Base-by-base conservation (phyloP, 2,888 invertebrate species). In the Drosophila heteroneura region DNA sequence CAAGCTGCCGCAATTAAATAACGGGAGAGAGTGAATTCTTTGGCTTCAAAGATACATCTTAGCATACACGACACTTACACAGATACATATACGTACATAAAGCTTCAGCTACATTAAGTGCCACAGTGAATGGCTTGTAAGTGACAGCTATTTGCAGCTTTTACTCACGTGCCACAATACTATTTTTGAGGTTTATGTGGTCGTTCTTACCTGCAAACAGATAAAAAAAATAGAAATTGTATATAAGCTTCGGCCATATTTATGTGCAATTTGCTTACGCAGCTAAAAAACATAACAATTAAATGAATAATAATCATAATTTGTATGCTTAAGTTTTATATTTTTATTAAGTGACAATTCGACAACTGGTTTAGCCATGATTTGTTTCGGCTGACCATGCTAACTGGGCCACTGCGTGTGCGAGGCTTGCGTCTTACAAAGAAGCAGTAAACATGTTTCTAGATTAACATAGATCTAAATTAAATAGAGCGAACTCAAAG, bases 101-200 rank as follows among this genome's bases (percentile, higher is more conserved):
- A 47, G 16, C 47, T 16, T 26, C 9, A 66, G 22, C n/a, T 10
- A 12, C 28, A 61, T 60, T 64, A 71, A 62, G 47, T 75, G 47
- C 54, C 47, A 51, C 62, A 41, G 32, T 58, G 47, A 54, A 35
- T 59, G 33, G 22, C 30, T 56, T 56, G 39, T 44, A 67, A 74
- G 53, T 74, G 77, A 61, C 56, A 33, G 68, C 62, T 52, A 74
- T 76, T 79, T 73, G 51, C 44, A 74, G 90, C 85, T 86, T 90
- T 88, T 90, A 90, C 85, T 86, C 90, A 90, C 85, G 85, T 86
- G 85, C 89, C 89, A 61, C 51, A 66, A 74, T 82, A 77, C 70
- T 82, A 79, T 41, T 63, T 74, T 82, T 41, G 70, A 54, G 74
- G 75, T 74, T 90, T 88, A 90, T 79, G 85, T 37, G 76, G 65